Percentiles rank a stretch among this genome's conserved stretches.
Evolutionary conservation across 1,140 invertebrate genomes (phyloP).

Genomic region (Hirudo medicinalis): DNA sequence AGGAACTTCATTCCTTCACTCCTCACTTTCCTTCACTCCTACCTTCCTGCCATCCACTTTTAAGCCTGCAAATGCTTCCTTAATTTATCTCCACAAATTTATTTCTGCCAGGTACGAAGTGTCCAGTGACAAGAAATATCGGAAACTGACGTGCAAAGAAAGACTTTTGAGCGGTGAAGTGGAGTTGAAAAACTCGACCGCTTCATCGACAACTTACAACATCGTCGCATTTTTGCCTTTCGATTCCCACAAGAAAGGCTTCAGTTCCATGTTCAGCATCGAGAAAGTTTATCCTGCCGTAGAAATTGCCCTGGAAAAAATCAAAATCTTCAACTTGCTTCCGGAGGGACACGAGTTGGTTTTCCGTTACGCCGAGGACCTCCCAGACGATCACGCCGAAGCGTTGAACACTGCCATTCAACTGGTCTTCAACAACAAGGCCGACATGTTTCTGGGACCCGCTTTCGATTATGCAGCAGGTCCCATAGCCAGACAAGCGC

Average conservation of each 20-base stretch:
- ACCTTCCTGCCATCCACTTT: too few species aligned
- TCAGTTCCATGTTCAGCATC: conserved; percentile 12
- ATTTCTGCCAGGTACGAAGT: too few species aligned
- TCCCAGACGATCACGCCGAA: background rate
- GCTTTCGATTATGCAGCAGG: conserved; percentile 53
- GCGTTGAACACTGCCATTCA: conserved; percentile 28
- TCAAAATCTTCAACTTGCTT: conserved; percentile 14
- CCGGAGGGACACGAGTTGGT: conserved; percentile 14
- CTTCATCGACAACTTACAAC: background rate
- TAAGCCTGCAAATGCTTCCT: too few species aligned
- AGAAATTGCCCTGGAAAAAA: background rate
- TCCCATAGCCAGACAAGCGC: conserved; percentile 56
- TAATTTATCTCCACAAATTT: too few species aligned
- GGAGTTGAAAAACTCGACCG: background rate
- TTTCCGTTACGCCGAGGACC: background rate
- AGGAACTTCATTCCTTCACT: too few species aligned
- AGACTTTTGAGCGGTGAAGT: too few species aligned
- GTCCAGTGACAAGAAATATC: too few species aligned
- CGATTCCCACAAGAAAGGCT: background rate
- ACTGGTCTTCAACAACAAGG: conserved; percentile 27
- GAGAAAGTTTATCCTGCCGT: conserved; percentile 10
- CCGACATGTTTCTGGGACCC: conserved; percentile 73
- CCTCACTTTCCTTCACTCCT: too few species aligned
- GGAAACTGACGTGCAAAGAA: too few species aligned
- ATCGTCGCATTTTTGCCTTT: conserved; percentile 2